Percentiles rank a stretch among this genome's conserved stretches.
Conservation (phyloP, 2,888 invertebrate genomes). For the Tipula confusa region DNA sequence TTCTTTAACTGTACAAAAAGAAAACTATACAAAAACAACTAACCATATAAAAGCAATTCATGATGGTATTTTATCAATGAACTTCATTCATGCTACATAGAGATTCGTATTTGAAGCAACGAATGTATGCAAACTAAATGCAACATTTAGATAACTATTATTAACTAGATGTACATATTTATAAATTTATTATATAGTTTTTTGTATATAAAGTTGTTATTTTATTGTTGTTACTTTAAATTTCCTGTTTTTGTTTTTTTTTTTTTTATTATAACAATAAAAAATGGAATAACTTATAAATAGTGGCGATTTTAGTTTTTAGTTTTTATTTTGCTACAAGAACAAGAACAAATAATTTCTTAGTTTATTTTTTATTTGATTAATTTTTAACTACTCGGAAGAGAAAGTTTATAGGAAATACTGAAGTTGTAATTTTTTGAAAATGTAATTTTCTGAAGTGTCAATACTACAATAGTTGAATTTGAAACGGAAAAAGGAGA, state of each 20-base stretch:
- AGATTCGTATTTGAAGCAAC: not conserved
- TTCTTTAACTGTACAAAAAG: not conserved
- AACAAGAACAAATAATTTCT: slow-evolving; percentile 3
- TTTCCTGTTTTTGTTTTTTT: not conserved
- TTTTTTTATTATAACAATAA: not conserved
- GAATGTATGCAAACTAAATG: not conserved
- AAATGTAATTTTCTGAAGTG: too few relatives aligned
- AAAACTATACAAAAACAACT: not conserved
- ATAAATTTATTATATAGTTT: not conserved
- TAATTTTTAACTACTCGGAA: not conserved
- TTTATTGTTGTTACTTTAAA: not conserved
- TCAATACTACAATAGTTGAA: too few relatives aligned
- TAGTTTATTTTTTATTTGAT: not conserved
- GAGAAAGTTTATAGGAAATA: not conserved
- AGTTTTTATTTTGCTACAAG: not conserved
- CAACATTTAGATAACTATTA: not conserved
- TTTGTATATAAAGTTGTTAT: not conserved
- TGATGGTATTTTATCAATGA: not conserved
- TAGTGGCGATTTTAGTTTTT: not conserved
- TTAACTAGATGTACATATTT: not conserved
- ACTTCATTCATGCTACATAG: not conserved
- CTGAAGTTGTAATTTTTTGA: too few relatives aligned
- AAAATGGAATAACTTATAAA: not conserved
- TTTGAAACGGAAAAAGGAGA: too few relatives aligned
- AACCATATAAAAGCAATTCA: not conserved